phyloP scores from a whole-genome alignment of 2,113 vertebrate genomes.

The Lamprologus tigripictilis region DNA sequence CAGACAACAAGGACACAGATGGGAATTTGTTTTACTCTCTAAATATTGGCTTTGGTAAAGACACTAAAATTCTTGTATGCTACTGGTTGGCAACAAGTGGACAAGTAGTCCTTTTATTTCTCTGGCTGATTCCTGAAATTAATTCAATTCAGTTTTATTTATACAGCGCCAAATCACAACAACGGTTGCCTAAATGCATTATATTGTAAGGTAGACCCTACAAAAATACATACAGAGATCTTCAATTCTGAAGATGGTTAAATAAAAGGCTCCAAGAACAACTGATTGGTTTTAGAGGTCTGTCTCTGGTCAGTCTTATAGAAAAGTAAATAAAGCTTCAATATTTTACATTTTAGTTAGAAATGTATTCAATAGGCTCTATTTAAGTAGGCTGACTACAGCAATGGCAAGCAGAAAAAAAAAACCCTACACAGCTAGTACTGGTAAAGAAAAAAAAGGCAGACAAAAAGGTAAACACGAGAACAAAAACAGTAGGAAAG shows the following conservation, averaged over 20 bases:
- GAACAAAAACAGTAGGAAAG: neutral
- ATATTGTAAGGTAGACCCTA: neutral
- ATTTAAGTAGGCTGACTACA: neutral
- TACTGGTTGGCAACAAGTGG: neutral
- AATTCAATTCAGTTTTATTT: neutral
- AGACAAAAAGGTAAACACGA: neutral
- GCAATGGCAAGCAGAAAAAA: neutral
- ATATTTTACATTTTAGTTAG: neutral
- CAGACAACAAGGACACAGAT: neutral
- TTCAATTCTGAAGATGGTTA: neutral
- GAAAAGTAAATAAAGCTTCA: neutral
- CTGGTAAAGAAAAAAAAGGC: neutral
- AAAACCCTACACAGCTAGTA: accelerated
- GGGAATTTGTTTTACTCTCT: neutral
- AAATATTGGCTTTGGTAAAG: neutral
- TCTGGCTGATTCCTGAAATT: slow-evolving; percentile 15
- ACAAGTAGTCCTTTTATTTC: slow-evolving; percentile 15
- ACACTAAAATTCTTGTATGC: neutral
- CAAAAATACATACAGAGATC: neutral
- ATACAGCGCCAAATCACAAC: neutral
- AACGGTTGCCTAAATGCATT: neutral
- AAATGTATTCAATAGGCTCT: neutral
- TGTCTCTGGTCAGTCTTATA: neutral
- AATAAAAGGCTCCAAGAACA: neutral
- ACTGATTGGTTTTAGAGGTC: neutral